Evolutionary conservation across 2,888 invertebrate species (phyloP).

Genomic region (Tillus elongatus): DNA sequence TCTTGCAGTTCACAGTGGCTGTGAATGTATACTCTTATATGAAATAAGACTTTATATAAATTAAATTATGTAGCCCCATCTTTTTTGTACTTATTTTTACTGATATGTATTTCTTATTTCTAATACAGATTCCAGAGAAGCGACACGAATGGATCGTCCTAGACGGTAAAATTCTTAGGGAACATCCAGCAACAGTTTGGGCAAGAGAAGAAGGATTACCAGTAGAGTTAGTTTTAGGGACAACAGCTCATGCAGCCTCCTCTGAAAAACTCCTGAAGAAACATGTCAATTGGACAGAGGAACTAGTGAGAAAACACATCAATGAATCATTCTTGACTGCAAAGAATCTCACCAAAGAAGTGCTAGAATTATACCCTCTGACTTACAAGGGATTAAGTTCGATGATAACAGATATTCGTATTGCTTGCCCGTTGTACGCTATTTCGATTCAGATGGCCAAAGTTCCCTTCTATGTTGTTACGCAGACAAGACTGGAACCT

Average conservation of each 20-base stretch:
- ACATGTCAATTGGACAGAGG: conserved; percentile 57
- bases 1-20: too few species aligned
- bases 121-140: conserved; percentile 46
- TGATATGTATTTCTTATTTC: too few species aligned
- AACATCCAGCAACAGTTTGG: conserved; percentile 59
- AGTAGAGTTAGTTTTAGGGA: conserved; percentile 56
- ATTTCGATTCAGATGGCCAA: conserved; percentile 54
- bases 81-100: too few species aligned
- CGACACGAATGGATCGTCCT: conserved; percentile 64
- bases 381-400: conserved; percentile 58
- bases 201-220: conserved; percentile 40
- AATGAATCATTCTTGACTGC: conserved; percentile 56
- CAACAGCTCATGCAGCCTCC: conserved; percentile 64
- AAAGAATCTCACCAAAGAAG: conserved; percentile 52
- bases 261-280: conserved; percentile 52
- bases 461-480: conserved; percentile 66
- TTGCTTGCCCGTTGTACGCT: conserved; percentile 66
- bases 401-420: conserved; percentile 70
- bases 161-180: conserved; percentile 60
- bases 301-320: conserved; percentile 55
- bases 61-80: too few species aligned
- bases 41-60: too few species aligned
- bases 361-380: conserved; percentile 57
- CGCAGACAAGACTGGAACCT: conserved; percentile 49
- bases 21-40: too few species aligned